A percentile compares a stretch with the other conserved stretches of the same genome.
These are phyloP conservation scores for Falco rusticolus DNA, from an alignment of 2,797 vertebrate genomes.

Conservation along the genomic window DNA sequence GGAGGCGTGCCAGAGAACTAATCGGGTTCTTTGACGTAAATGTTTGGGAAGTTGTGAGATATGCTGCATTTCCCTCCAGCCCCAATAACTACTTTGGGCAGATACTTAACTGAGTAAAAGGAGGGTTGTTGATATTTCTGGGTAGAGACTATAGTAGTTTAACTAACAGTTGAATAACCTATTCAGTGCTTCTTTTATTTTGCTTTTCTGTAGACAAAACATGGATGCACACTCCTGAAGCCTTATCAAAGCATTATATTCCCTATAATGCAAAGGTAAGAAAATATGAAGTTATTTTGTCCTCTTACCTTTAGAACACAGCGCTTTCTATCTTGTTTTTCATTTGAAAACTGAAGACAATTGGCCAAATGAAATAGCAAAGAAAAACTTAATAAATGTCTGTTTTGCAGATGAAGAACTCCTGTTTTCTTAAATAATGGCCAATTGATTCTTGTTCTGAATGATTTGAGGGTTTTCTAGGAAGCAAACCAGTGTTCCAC, in stretches of 20 bases:
- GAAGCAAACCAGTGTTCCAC: not conserved
- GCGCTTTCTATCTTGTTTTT: not conserved
- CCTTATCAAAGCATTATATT: constrained; percentile 97
- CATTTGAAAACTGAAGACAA: not conserved
- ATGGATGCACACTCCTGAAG: constrained; percentile 98
- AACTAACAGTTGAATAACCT: not conserved
- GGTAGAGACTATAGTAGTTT: not conserved
- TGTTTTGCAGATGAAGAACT: not conserved
- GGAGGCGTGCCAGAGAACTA: not conserved
- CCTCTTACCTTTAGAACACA: not conserved
- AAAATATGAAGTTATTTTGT: not conserved
- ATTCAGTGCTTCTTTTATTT: constrained; percentile 53
- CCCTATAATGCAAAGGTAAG: constrained; percentile 97
- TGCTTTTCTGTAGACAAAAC: constrained; percentile 92
- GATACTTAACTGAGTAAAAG: not conserved
- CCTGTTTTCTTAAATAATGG: not conserved
- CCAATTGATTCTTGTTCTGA: not conserved
- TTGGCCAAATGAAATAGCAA: not conserved
- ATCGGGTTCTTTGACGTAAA: not conserved
- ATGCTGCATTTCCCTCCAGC: not conserved
- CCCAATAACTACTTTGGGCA: not conserved
- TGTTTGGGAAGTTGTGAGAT: not conserved
- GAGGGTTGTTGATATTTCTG: not conserved
- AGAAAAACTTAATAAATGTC: not conserved
- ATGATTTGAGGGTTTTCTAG: not conserved